Percentiles rank a stretch among this genome's conserved stretches.
Conservation (phyloP, 2,888 invertebrate species). For the Danaus chrysippus region DNA sequence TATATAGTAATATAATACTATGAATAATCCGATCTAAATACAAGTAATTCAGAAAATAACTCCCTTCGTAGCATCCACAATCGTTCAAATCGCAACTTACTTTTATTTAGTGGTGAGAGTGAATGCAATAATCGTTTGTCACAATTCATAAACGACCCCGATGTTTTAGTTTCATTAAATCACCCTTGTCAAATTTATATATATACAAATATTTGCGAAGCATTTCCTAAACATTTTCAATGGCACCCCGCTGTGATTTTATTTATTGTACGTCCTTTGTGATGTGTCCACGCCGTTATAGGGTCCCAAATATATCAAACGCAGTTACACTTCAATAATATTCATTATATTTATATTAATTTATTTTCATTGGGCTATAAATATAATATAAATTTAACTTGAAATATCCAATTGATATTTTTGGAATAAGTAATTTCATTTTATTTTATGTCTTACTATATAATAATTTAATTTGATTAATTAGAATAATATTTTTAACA, state of each 20-base stretch:
- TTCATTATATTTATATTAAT: not conserved
- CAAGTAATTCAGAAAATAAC: no score
- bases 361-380: no score
- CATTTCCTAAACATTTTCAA: conserved; percentile 60
- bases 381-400: no score
- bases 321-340: not conserved
- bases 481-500: conserved; percentile 10
- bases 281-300: conserved; percentile 28
- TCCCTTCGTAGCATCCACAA: not conserved
- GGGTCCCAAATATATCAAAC: not conserved
- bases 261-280: conserved; percentile 65
- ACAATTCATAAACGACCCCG: conserved; percentile 39
- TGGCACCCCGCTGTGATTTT: conserved; percentile 52
- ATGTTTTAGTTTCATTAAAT: conserved; percentile 71
- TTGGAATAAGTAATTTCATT: no score
- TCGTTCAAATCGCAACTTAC: conserved; percentile 17
- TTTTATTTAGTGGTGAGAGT: conserved; percentile 27
- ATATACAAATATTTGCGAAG: conserved; percentile 60
- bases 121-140: conserved; percentile 26
- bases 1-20: no score
- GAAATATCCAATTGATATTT: no score
- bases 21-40: no score
- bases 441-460: no score
- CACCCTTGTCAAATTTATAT: conserved; percentile 52
- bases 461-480: no score